These are phyloP conservation scores for Meloidogyne hapla DNA, from an alignment of 1,140 invertebrate genomes.

Conservation along the genomic window DNA sequence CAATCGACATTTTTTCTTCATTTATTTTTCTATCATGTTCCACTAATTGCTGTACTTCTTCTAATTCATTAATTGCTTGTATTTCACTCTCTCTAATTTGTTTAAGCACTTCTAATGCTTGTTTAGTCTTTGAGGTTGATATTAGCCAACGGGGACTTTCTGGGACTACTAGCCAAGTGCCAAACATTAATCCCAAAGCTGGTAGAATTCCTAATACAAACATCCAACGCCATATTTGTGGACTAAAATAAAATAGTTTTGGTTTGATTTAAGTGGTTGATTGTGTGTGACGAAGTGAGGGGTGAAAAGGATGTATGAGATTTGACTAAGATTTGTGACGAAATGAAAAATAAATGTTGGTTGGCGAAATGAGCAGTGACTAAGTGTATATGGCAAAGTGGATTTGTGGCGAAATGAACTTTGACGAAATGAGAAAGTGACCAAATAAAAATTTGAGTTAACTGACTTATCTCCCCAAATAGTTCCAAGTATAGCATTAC, in stretches of 20 bases:
- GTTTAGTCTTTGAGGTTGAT: neutral
- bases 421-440: too few species aligned
- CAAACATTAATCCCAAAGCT: slow-evolving; percentile 1
- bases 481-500: slow-evolving; percentile 24
- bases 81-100: slow-evolving; percentile 9
- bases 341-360: too few species aligned
- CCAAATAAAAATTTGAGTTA: neutral
- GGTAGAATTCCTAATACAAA: slow-evolving; percentile 12
- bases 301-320: too few species aligned
- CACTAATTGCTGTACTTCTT: slow-evolving; percentile 10
- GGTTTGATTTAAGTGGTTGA: too few species aligned
- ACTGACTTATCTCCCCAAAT: slow-evolving; percentile 19
- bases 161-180: slow-evolving; percentile 14
- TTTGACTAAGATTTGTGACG: too few species aligned
- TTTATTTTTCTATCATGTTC: slow-evolving; percentile 11
- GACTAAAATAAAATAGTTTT: neutral
- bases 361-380: too few species aligned
- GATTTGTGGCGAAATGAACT: too few species aligned
- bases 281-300: too few species aligned
- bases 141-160: slow-evolving; percentile 22
- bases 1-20: neutral
- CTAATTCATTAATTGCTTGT: slow-evolving; percentile 17
- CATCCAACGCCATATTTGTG: slow-evolving; percentile 27
- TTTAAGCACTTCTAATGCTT: slow-evolving; percentile 21
- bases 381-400: too few species aligned